Evolutionary conservation across 2,113 vertebrate genomes (phyloP), one percentile per base, ranked within the genome.

Genomic region (Gnathonemus longibarbis): DNA sequence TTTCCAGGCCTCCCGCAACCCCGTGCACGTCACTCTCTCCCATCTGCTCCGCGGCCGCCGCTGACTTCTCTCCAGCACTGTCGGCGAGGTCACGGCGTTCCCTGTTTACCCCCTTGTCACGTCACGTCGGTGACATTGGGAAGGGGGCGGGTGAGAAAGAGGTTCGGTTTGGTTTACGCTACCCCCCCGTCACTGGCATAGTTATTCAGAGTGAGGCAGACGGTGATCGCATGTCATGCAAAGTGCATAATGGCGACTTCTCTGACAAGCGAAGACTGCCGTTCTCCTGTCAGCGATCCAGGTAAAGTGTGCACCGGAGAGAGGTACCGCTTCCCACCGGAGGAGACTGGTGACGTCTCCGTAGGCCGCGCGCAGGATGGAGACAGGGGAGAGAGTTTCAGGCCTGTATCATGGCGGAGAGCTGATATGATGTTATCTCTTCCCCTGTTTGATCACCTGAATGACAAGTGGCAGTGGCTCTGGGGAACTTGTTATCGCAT

Each of bases 361-460:
- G 8, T 15, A 10, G 15, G n/a, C 21, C 45, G 85, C 31, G 19
- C 49, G n/a, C 66, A 39, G 27, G 66, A 58, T 11, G 66, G 77
- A 58, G 90, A 88, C 62, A 35, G 52, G 48, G 62, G 46, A 80
- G 49, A 77, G 58, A 89, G 77, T 50, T 58, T 19, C 17, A n/a
- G 87, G 5, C 52, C 39, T 89, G 90, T 88, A 89, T 91, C 83
- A 91, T 85, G 84, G 80, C 83, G 8, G 87, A 88, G 87, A 49
- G 7, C 56, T 88, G 90, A 90, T 90, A 91, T 88, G 56, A 91
- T 91, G 88, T 91, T 91, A 91, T 93, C 91, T 90, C 84, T 88
- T 66, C 77, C 91, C 90, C 87, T 90, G 91, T 91, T 91, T 92
- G 91, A 92, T 91, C 92, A 93, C 92, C 91, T 93, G 92, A 93